Conservation (phyloP, 2,113 vertebrate genomes). For the Cygnus atratus region DNA sequence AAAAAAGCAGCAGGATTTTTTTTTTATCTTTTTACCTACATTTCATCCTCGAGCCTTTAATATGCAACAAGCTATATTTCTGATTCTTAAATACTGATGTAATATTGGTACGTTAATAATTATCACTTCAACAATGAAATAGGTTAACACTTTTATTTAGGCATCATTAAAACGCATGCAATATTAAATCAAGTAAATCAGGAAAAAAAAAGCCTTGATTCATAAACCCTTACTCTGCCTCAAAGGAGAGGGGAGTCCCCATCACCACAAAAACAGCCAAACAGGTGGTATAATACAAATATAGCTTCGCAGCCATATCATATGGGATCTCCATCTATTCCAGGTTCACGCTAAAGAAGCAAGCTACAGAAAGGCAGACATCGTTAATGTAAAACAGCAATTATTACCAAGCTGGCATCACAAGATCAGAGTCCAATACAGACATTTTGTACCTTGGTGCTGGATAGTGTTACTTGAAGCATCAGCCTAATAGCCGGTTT, state of each 20-base stretch:
- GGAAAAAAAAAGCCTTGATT: neutral
- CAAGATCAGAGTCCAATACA: conserved; percentile 53
- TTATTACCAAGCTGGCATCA: neutral
- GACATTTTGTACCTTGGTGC: conserved; percentile 60
- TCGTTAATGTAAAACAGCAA: conserved; percentile 20
- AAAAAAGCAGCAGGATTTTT: neutral
- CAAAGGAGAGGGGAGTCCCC: neutral
- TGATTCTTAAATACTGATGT: neutral
- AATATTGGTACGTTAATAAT: neutral
- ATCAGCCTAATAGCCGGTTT: conserved; percentile 63
- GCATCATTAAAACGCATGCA: conserved; percentile 3
- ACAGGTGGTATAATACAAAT: neutral
- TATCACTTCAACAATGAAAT: neutral
- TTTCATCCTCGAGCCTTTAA: neutral
- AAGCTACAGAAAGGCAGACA: neutral
- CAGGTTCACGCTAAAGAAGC: neutral
- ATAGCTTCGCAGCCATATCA: neutral
- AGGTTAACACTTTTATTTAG: conserved; percentile 7
- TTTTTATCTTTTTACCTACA: neutral
- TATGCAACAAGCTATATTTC: neutral
- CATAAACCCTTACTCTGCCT: neutral
- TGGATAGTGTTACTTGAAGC: conserved; percentile 55
- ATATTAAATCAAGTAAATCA: neutral
- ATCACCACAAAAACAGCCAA: neutral
- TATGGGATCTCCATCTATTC: neutral